Evolutionary conservation across 2,888 invertebrate species (phyloP), one percentile per base, ranked within the genome.

Genomic region (Patella pellucida): DNA sequence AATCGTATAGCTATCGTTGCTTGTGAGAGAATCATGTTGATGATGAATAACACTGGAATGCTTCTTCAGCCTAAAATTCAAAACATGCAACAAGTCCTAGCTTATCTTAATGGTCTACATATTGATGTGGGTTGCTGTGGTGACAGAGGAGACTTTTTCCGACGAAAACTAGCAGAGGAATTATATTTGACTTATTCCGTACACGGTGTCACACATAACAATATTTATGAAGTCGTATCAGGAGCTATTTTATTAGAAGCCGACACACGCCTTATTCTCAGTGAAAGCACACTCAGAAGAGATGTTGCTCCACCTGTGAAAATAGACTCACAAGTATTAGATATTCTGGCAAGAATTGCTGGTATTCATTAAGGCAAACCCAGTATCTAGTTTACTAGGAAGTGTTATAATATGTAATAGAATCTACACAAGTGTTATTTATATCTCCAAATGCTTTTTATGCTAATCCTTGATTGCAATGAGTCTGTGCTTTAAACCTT

Each of bases 61-160:
- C 80, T 85, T 62, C 82, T 81, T 69, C 84, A 85, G 19, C 80
- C 82, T 54, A 83, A 86, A 4, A 76, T 88, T 15, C 72, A 79
- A 31, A 80, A 75, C 31, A 87, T 87, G 78, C 78, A 83, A 62
- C 83, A 87, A 67, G 85, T 84, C 1, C 74, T 86, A 3, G 69
- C 79, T 11, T 86, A 85, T 73, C 78, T 87, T n/a, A 79, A 77
- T 16, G 88, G 88, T 11, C 78, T 81, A 71, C 87, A 87, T 76
- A 86, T 86, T 51, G 88, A 88, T 69, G 78, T 84, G 1, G 85
- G 85, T 9, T 72, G 85, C 68, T 82, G 82, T 5, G 88, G 88
- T 1, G 86, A 88, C 76, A 78, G 87, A 19, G 88, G 87, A n/a
- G 88, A 88, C 75, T 86, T 88, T 78, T 88, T 86, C 76, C 77